These are phyloP conservation scores for Pseudobourletiella spinata DNA, from an alignment of 1,140 invertebrate genomes.

Conservation along the genomic window DNA sequence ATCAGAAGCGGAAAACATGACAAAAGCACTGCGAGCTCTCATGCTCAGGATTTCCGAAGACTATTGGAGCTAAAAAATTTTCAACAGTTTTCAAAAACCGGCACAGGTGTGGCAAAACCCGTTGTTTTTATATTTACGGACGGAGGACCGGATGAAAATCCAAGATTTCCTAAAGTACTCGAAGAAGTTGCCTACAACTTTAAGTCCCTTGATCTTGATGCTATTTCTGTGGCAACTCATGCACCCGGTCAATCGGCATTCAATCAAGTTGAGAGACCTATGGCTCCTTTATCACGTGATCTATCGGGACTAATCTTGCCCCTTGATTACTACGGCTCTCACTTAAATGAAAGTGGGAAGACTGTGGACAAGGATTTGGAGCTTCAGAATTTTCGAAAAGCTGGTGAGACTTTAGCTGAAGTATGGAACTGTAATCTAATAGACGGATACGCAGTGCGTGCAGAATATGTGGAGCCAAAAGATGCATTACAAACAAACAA, in stretches of 20 bases:
- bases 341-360: slow-evolving; percentile 37
- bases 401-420: slow-evolving; percentile 38
- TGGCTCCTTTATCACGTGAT: slow-evolving; percentile 41
- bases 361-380: slow-evolving; percentile 28
- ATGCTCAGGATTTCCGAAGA: slow-evolving; percentile 39
- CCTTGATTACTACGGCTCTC: slow-evolving; percentile 40
- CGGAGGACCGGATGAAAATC: slow-evolving; percentile 44
- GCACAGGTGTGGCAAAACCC: slow-evolving; percentile 39
- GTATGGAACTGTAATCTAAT: slow-evolving; percentile 38
- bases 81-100: slow-evolving; percentile 35
- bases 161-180: slow-evolving; percentile 17
- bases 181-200: slow-evolving; percentile 11
- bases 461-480: slow-evolving; percentile 36
- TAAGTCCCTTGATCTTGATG: slow-evolving; percentile 39
- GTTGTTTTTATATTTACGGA: slow-evolving; percentile 40
- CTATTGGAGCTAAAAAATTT: slow-evolving; percentile 36
- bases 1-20: slow-evolving; percentile 39
- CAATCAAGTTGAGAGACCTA: slow-evolving; percentile 38
- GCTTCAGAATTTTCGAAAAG: slow-evolving; percentile 38
- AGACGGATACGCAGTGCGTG: slow-evolving; percentile 37
- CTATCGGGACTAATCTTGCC: slow-evolving; percentile 40
- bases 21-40: slow-evolving; percentile 37
- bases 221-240: slow-evolving; percentile 41
- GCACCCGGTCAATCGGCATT: slow-evolving; percentile 41
- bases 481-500: neutral